Evolutionary conservation across 2,797 vertebrate species (phyloP).

Genomic region (Periophthalmus magnuspinnatus): DNA sequence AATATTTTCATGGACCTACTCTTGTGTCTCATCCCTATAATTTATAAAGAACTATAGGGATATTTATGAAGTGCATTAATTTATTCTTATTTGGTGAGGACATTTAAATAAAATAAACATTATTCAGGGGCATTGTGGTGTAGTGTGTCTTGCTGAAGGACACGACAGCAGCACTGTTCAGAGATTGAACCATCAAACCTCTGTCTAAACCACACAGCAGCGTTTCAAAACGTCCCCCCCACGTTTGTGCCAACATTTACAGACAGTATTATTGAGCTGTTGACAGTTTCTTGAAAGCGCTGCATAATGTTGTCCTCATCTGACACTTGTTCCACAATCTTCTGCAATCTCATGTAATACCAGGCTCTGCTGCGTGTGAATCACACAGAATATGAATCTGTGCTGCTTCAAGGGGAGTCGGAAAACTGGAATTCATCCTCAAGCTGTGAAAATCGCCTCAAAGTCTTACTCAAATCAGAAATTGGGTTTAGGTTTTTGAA

Average conservation of each 20-base stretch:
- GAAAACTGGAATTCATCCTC: not conserved
- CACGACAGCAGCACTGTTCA: not conserved
- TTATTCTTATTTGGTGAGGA: not conserved
- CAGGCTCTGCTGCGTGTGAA: not conserved
- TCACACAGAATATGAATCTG: not conserved
- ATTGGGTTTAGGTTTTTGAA: not conserved
- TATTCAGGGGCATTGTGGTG: not conserved
- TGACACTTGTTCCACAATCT: constrained; percentile 2
- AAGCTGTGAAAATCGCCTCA: not conserved
- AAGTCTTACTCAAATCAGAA: not conserved
- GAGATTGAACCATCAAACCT: not conserved
- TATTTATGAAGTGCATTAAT: too few relatives aligned
- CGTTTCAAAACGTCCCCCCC: not conserved
- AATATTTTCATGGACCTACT: too few relatives aligned
- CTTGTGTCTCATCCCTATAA: too few relatives aligned
- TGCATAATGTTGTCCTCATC: not conserved
- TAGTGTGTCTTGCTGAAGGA: not conserved
- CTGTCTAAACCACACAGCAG: not conserved
- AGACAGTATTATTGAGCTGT: not conserved
- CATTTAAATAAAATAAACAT: not conserved
- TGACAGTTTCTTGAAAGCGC: not conserved
- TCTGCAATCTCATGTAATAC: not conserved
- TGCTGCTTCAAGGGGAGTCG: not conserved
- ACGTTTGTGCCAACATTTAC: not conserved
- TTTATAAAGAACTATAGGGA: too few relatives aligned